Evolutionary conservation across 2,797 vertebrate genomes (phyloP).

Genomic region (Rhinella marina): DNA sequence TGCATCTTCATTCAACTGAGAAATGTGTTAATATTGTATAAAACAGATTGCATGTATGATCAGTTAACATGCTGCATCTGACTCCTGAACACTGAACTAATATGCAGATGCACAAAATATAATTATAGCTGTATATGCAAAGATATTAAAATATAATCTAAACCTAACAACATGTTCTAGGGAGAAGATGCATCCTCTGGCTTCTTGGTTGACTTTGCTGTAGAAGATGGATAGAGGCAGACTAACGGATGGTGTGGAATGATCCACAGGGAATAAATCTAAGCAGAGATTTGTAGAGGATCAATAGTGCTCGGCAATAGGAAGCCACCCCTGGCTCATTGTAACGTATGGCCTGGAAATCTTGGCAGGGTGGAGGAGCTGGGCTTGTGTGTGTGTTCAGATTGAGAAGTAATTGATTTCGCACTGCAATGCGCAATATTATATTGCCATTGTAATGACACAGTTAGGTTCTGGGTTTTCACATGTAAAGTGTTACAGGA

Average conservation of each 20-base stretch:
- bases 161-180: neutral
- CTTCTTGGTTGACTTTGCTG: conserved; percentile 9
- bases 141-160: neutral
- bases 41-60: too few species aligned
- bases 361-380: conserved; percentile 33
- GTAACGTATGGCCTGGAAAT: conserved; percentile 49
- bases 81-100: too few species aligned
- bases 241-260: conserved; percentile 12
- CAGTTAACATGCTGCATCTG: too few species aligned
- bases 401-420: conserved; percentile 60
- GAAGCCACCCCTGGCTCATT: conserved; percentile 42
- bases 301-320: conserved; percentile 38
- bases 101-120: neutral
- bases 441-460: conserved; percentile 36
- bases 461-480: conserved; percentile 20
- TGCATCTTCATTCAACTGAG: neutral
- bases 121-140: neutral
- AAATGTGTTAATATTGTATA: neutral
- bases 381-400: conserved; percentile 43
- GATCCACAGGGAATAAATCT: conserved; percentile 39
- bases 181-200: conserved; percentile 5
- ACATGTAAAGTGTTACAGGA: conserved; percentile 23
- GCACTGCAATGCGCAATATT: conserved; percentile 60
- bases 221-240: conserved; percentile 24
- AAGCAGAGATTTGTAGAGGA: conserved; percentile 43